Base-by-base conservation (phyloP, 1,140 invertebrate genomes). In the Monochamus saltuarius region DNA sequence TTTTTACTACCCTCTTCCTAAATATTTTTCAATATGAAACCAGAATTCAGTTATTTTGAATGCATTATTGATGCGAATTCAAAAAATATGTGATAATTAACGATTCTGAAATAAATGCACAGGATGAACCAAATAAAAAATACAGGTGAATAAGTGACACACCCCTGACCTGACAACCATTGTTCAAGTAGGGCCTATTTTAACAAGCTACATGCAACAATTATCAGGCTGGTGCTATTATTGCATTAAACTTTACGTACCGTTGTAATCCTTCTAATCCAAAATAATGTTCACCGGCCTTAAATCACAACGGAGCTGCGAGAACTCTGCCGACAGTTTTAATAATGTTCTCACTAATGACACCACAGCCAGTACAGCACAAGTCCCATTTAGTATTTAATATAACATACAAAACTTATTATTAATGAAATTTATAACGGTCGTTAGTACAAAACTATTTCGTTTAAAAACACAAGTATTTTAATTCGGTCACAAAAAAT, bases 361-460 rank as follows among this genome's bases (percentile, higher is more conserved):
- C 65, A 67, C 65, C 43, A 17, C 51, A 56, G 61, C 64, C 50
- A 54, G 47, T 46, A 62, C 54, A 66, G 70, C 64, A 67, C 70
- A 72, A 68, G 70, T 68, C 71, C 69, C 70, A 73, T 73, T 22
- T 45, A 40, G 22, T 40, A 22, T 7, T 36, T 19, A 17, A 19
- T n/a, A 53, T 53, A 56, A 45, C 53, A 56, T 42, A 56, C 35
- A 42, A 16, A 42, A 40, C 29, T 13, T 53, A 40, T 46, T 17
- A 13, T 39, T 19, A 53, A n/a, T 40, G 39, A 34, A 51, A 13
- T 51, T 14, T 35, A 37, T 37, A 13, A 7, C 14, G 37, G 38
- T 59, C 13, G 17, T 29, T 29, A 29, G 22, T 29, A 29, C 22
- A 29, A n/a, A n/a, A 29, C 22, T 29, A 29, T 2, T 29, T 29